Evolutionary conservation across 2,888 invertebrate genomes (phyloP).

Genomic region (Labia minor): DNA sequence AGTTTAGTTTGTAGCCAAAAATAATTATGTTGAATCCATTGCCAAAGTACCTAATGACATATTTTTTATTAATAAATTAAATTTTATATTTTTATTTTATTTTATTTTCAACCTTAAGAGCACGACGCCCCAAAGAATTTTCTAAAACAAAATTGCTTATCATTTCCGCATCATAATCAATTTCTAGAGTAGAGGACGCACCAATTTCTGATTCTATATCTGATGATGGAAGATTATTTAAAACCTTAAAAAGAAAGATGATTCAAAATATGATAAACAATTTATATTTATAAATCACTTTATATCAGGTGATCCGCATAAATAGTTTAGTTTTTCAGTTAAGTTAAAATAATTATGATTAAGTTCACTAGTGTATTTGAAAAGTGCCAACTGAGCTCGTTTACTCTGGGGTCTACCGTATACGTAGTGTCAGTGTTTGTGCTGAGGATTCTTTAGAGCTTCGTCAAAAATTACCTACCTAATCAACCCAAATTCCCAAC

Average conservation of each 20-base stretch:
- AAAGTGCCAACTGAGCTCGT: no score
- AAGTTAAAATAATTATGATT: no score
- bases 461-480: no score
- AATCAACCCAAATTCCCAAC: no score
- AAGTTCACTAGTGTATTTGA: no score
- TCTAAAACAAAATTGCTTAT: conserved; percentile 38
- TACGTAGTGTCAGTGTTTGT: no score
- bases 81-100: background rate
- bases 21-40: conserved; percentile 56
- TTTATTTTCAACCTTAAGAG: conserved; percentile 33
- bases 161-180: conserved; percentile 37
- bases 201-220: conserved; percentile 18
- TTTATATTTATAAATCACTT: no score
- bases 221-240: background rate
- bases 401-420: no score
- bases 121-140: conserved; percentile 33
- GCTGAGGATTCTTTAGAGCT: no score
- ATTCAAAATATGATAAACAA: no score
- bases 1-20: conserved; percentile 53
- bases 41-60: conserved; percentile 49
- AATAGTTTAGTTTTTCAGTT: conserved; percentile 23
- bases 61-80: conserved; percentile 18
- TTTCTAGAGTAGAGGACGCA: conserved; percentile 21
- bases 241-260: background rate
- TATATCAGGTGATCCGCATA: conserved; percentile 17